Conservation (phyloP, 1,140 invertebrate species). For the Lithobius niger region DNA sequence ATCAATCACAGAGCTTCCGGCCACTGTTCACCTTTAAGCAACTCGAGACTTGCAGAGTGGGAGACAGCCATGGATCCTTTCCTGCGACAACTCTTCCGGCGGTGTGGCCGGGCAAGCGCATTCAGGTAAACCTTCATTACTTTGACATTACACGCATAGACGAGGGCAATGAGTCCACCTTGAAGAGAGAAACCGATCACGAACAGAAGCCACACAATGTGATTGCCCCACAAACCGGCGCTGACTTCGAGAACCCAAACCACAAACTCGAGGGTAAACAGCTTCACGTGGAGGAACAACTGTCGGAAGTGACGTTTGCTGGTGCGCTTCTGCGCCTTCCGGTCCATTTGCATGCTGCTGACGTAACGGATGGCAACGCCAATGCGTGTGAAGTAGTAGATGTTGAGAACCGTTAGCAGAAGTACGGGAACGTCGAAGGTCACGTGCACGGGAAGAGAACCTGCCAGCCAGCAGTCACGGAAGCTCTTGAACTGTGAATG, state of each 20-base stretch:
- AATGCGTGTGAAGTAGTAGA: conserved; percentile 12
- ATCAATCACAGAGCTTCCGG: background rate
- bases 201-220: conserved; percentile 32
- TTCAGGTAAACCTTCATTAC: conserved; percentile 38
- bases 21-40: background rate
- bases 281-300: conserved; percentile 44
- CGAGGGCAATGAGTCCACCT: conserved; percentile 44
- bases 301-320: conserved; percentile 32
- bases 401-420: background rate
- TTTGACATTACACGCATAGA: conserved; percentile 49
- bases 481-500: too few species aligned
- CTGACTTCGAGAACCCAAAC: conserved; percentile 20
- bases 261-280: conserved; percentile 32
- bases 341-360: conserved; percentile 14
- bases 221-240: conserved; percentile 24
- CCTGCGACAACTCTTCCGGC: background rate
- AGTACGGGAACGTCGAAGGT: conserved; percentile 34
- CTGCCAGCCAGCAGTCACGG: background rate
- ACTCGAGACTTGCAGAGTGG: background rate
- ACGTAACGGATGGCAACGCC: conserved; percentile 35
- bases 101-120: background rate
- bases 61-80: background rate
- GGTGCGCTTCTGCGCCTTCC: conserved; percentile 15
- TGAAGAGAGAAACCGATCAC: conserved; percentile 37
- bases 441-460: conserved; percentile 16